Evolutionary conservation across 2,797 vertebrate species (phyloP).

Genomic region (Linurgus olivaceus): DNA sequence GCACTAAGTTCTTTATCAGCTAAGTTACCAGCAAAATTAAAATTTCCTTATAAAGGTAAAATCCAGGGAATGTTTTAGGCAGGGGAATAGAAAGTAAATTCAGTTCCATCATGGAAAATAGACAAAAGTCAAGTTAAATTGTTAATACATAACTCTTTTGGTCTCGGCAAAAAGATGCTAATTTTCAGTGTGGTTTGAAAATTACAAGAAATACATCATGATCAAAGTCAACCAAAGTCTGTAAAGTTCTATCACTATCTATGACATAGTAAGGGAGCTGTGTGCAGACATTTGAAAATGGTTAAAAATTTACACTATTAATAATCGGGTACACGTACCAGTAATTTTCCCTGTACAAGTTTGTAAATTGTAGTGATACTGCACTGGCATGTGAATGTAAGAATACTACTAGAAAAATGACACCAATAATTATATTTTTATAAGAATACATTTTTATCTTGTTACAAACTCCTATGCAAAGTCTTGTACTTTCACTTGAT

Average conservation of each 20-base stretch:
- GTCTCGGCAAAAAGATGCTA: neutral
- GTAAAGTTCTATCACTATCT: neutral
- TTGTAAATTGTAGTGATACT: neutral
- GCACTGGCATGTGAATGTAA: neutral
- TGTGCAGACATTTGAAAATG: neutral
- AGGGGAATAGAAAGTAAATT: neutral
- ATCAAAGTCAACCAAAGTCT: neutral
- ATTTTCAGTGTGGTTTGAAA: neutral
- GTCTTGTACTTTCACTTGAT: neutral
- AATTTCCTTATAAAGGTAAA: neutral
- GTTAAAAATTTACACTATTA: neutral
- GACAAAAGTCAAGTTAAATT: neutral
- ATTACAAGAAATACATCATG: neutral
- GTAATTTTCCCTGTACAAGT: neutral
- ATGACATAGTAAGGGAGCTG: neutral
- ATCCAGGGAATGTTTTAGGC: neutral
- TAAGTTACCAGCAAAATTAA: neutral
- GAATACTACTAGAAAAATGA: neutral
- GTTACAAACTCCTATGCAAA: neutral
- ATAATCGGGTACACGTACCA: neutral
- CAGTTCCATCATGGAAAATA: neutral
- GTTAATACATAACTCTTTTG: neutral
- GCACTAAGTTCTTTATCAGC: neutral
- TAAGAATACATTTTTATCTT: neutral
- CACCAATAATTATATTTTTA: neutral